Evolutionary conservation across 1,140 invertebrate genomes (phyloP).

Genomic region (Ptiloglossa arizonensis): DNA sequence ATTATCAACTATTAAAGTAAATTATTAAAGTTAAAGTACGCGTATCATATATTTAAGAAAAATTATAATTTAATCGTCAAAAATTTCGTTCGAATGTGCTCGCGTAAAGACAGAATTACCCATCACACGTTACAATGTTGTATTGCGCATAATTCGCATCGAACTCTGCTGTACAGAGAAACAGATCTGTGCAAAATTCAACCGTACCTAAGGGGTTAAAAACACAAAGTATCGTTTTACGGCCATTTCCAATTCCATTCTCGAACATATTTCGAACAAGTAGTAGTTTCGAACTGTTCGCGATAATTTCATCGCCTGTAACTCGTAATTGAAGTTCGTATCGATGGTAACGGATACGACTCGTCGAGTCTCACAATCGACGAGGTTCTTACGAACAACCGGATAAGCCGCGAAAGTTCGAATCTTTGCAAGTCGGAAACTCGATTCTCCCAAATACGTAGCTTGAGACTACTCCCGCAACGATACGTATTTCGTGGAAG

Average conservation of each 20-base stretch:
- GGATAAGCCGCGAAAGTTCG: too few species aligned
- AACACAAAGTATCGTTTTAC: too few species aligned
- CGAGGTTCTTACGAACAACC: too few species aligned
- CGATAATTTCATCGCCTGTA: too few species aligned
- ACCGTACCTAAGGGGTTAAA: constrained; percentile 23
- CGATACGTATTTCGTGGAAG: constrained; percentile 3
- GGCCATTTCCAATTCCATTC: too few species aligned
- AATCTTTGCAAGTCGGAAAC: too few species aligned
- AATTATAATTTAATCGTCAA: constrained; percentile 33
- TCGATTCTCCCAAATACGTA: too few species aligned
- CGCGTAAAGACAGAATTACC: background rate
- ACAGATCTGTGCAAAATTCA: constrained; percentile 14
- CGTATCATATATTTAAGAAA: constrained; percentile 22
- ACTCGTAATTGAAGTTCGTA: too few species aligned
- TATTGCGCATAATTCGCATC: constrained; percentile 29
- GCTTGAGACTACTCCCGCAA: background rate
- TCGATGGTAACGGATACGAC: too few species aligned
- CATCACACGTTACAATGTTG: constrained; percentile 17
- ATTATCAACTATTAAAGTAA: constrained; percentile 39
- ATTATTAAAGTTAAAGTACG: constrained; percentile 29
- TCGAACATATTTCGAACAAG: too few species aligned
- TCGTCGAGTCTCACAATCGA: too few species aligned
- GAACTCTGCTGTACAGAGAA: constrained; percentile 26
- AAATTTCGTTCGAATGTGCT: constrained; percentile 2
- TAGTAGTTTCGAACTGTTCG: too few species aligned